phyloP scores from a whole-genome alignment of 1,140 invertebrate genomes.

The Agrilus planipennis region DNA sequence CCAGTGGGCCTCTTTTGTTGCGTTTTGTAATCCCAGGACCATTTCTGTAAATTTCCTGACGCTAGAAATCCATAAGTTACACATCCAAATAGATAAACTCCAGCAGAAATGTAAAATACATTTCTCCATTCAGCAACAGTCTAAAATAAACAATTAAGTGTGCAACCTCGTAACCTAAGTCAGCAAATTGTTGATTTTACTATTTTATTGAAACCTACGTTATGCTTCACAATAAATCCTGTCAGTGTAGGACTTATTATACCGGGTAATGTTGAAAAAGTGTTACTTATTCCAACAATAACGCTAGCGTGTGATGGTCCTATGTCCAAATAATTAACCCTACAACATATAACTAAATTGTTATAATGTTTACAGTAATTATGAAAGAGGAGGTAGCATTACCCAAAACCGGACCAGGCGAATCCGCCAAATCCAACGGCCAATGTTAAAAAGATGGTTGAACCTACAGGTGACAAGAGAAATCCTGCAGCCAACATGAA shows the following conservation, averaged over 20 bases:
- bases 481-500: constrained; percentile 73
- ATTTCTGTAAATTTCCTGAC: constrained; percentile 65
- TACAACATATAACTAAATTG: constrained; percentile 32
- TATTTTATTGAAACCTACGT: no score
- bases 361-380: constrained; percentile 1
- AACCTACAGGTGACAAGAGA: constrained; percentile 46
- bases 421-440: constrained; percentile 81
- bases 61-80: constrained; percentile 65
- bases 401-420: constrained; percentile 81
- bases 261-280: constrained; percentile 75
- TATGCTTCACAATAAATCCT: constrained; percentile 59
- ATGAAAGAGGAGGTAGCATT: constrained; percentile 12
- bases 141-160: constrained; percentile 37
- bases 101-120: constrained; percentile 71
- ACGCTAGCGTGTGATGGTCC: constrained; percentile 71
- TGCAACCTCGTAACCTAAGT: background rate
- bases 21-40: no score
- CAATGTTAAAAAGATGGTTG: constrained; percentile 64
- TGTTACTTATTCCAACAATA: constrained; percentile 80
- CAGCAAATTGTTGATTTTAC: background rate
- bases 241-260: constrained; percentile 72
- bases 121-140: constrained; percentile 62
- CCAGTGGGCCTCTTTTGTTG: no score
- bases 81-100: constrained; percentile 64
- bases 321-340: constrained; percentile 78